phyloP scores from a whole-genome alignment of 2,888 invertebrate species.

The Rhimphoctona megacephalus region DNA sequence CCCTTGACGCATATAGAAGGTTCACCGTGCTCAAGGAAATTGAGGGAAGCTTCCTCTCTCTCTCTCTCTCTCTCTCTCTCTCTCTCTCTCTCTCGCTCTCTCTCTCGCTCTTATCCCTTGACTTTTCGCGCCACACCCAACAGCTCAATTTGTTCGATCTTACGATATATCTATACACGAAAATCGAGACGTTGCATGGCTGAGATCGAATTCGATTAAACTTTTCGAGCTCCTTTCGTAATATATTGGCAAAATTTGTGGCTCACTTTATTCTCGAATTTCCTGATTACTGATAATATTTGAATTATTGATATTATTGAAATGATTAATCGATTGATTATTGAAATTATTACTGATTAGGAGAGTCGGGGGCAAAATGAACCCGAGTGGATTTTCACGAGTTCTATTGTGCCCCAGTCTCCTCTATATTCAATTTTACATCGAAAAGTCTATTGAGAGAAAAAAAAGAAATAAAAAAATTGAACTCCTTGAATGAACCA shows the following conservation, averaged over 20 bases:
- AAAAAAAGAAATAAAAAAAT: not conserved
- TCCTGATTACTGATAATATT: not conserved
- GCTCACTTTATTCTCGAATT: constrained; percentile 1
- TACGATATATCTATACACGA: not conserved
- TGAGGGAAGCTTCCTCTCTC: constrained; percentile 25
- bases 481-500: not conserved
- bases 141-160: constrained; percentile 44
- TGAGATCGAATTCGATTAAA: constrained; percentile 24
- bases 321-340: not conserved
- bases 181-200: constrained; percentile 9
- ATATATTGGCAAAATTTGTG: constrained; percentile 1
- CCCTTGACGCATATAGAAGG: constrained; percentile 22
- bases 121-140: constrained; percentile 42
- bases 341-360: not conserved
- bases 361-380: not conserved
- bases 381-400: not conserved
- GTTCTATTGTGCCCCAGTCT: not conserved
- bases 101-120: constrained; percentile 1
- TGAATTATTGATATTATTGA: not conserved
- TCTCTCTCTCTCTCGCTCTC: not conserved
- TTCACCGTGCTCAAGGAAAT: constrained; percentile 36
- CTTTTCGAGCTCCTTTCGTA: not conserved
- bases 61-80: constrained; percentile 3
- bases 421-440: not conserved
- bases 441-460: not conserved